Percentiles rank a stretch among this genome's conserved stretches.
Conservation (phyloP, 92 coral and sea anemone species). For the Siderastrea siderea region DNA sequence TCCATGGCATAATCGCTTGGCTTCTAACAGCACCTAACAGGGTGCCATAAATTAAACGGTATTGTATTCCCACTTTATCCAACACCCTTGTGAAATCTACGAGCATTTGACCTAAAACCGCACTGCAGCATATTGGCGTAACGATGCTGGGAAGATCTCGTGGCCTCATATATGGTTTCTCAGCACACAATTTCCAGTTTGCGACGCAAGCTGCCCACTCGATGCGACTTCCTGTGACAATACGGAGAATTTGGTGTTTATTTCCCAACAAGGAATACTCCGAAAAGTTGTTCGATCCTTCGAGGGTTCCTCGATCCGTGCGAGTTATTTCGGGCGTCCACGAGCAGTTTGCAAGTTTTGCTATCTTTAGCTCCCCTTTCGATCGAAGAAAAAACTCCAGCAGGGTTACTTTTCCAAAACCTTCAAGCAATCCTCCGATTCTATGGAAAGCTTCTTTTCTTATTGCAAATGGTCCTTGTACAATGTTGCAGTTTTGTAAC, state of each 20-base stretch:
- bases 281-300: slow-evolving; percentile 30
- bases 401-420: slow-evolving; percentile 55
- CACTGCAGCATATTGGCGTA: slow-evolving; percentile 74
- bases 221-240: slow-evolving; percentile 67
- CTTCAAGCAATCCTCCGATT: slow-evolving; percentile 27
- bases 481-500: slow-evolving; percentile 50
- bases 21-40: slow-evolving; percentile 15
- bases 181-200: slow-evolving; percentile 48
- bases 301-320: background rate
- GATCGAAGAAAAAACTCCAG: too few relatives aligned
- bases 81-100: slow-evolving; percentile 58
- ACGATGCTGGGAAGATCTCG: slow-evolving; percentile 58
- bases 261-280: slow-evolving; percentile 66
- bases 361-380: too few relatives aligned
- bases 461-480: slow-evolving; percentile 67
- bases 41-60: slow-evolving; percentile 73
- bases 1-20: too few relatives aligned
- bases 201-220: slow-evolving; percentile 65
- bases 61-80: slow-evolving; percentile 43
- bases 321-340: slow-evolving; percentile 29
- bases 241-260: slow-evolving; percentile 69
- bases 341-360: slow-evolving; percentile 38
- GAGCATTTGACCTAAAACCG: slow-evolving; percentile 57
- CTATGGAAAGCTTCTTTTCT: slow-evolving; percentile 43
- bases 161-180: slow-evolving; percentile 60